Evolutionary conservation across 2,888 invertebrate genomes (phyloP).

Genomic region (Atherix ibis): DNA sequence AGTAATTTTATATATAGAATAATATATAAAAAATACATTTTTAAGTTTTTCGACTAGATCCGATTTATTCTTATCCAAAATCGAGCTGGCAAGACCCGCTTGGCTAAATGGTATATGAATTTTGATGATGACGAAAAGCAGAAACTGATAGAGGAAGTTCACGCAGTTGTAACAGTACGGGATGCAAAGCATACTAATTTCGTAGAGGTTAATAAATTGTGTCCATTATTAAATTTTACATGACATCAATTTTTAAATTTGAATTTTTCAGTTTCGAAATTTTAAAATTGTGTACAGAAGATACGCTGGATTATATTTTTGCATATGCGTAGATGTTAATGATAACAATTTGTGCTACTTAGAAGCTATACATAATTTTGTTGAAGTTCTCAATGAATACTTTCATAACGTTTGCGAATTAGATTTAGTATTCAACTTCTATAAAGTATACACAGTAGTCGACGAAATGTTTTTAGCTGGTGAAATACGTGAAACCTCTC

Average conservation of each 20-base stretch:
- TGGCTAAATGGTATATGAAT: constrained; percentile 99
- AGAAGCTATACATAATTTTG: constrained; percentile 99
- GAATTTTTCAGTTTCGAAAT: constrained; percentile 77
- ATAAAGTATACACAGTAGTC: constrained; percentile 98
- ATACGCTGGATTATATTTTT: constrained; percentile 97
- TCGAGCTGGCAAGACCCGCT: constrained; percentile 93
- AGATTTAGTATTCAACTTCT: constrained; percentile 98
- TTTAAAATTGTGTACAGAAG: constrained; percentile 99
- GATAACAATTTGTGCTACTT: constrained; percentile 98
- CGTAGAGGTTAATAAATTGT: constrained; percentile 65
- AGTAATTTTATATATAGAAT: too few relatives aligned
- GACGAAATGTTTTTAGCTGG: constrained; percentile 99
- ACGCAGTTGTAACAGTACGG: constrained; percentile 96
- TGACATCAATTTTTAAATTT: too few relatives aligned
- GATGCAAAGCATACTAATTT: constrained; percentile 99
- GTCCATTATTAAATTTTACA: too few relatives aligned
- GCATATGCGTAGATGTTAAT: constrained; percentile 98
- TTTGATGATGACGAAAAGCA: constrained; percentile 99
- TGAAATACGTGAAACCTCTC: constrained; percentile 96
- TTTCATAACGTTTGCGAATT: constrained; percentile 99
- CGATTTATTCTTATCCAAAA: constrained; percentile 99
- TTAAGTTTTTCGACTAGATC: too few relatives aligned
- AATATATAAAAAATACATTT: too few relatives aligned
- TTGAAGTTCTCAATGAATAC: constrained; percentile 97
- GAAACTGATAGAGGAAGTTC: constrained; percentile 97